Conservation (phyloP, 2,113 vertebrate species). For the Patagioenas fasciata region DNA sequence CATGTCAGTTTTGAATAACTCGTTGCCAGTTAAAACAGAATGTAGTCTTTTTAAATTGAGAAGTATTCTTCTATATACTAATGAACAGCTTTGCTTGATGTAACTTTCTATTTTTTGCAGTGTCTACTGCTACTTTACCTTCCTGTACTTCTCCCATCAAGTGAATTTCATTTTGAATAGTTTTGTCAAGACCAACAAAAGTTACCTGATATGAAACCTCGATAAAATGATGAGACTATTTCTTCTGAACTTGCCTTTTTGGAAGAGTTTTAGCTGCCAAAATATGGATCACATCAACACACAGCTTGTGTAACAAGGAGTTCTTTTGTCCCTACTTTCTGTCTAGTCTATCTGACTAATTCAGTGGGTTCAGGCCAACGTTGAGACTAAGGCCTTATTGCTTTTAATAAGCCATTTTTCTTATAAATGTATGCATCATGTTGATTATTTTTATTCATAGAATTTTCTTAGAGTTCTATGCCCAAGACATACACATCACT, state of each 20-base stretch:
- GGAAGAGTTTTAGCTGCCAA: background rate
- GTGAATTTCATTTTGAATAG: background rate
- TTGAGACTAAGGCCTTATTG: background rate
- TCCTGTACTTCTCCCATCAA: background rate
- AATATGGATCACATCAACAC: background rate
- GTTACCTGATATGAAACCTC: background rate
- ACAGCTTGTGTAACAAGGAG: rapidly evolving
- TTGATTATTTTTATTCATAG: background rate
- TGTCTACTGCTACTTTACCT: background rate
- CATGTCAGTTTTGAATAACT: background rate
- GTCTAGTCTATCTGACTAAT: background rate
- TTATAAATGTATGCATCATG: background rate
- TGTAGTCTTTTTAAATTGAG: background rate
- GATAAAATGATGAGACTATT: background rate
- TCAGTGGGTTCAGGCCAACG: background rate
- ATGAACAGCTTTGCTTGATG: background rate
- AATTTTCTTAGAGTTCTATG: background rate
- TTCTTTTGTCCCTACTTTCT: background rate
- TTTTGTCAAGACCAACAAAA: background rate
- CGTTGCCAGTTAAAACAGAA: background rate
- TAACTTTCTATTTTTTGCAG: background rate
- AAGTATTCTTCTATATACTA: background rate
- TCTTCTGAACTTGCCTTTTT: background rate
- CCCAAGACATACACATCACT: background rate
- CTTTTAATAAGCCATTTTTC: background rate